Conservation (phyloP, 2,797 vertebrate genomes). For the Sebastes iracundus region DNA sequence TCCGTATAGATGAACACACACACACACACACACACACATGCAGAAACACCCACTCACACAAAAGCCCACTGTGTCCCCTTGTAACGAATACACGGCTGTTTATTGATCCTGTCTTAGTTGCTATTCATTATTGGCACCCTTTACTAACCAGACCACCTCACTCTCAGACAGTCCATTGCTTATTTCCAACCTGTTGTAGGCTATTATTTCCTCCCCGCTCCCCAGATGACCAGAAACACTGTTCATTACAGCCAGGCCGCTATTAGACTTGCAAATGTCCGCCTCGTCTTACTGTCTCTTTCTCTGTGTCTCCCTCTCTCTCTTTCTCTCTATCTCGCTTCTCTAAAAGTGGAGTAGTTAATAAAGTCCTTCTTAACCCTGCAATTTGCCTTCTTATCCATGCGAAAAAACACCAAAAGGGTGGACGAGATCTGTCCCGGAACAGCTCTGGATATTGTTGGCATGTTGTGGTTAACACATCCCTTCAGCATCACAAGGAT, state of each 20-base stretch:
- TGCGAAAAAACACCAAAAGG: conserved; percentile 18
- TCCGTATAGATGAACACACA: conserved; percentile 5
- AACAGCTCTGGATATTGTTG: conserved; percentile 1
- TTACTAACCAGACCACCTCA: conserved; percentile 46
- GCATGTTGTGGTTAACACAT: conserved; percentile 20
- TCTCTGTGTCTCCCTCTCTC: conserved; percentile 10
- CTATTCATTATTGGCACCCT: conserved; percentile 62
- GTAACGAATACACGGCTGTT: conserved; percentile 30
- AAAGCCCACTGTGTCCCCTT: background rate
- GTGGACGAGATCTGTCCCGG: conserved; percentile 13
- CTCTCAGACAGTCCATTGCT: conserved; percentile 43
- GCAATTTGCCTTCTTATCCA: conserved; percentile 53
- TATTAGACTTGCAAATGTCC: conserved; percentile 68
- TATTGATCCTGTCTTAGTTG: conserved; percentile 62
- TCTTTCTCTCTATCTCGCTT: conserved; percentile 7
- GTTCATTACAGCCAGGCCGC: conserved; percentile 61
- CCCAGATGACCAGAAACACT: conserved; percentile 55
- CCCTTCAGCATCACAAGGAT: background rate
- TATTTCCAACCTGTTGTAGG: conserved; percentile 52
- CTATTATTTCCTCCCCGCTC: conserved; percentile 51
- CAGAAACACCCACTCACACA: background rate
- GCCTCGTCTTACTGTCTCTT: conserved; percentile 3
- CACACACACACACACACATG: background rate
- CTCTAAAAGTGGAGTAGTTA: conserved; percentile 51
- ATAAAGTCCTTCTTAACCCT: conserved; percentile 53